Evolutionary conservation across 1,140 invertebrate genomes (phyloP).

Genomic region (Tetragonula clypearis): DNA sequence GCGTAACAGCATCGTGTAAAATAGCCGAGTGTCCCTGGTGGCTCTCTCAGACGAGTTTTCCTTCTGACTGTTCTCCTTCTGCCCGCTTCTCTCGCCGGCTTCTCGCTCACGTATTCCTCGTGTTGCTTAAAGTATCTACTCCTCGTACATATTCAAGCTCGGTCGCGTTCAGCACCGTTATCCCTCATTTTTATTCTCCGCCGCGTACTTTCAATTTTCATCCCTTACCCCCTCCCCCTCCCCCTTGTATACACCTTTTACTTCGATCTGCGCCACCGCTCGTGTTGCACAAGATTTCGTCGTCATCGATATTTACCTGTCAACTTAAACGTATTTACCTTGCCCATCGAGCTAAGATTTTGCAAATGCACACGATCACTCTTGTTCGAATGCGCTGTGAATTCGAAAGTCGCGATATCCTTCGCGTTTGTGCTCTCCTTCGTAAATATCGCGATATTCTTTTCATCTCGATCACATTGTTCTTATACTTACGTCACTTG

Average conservation of each 20-base stretch:
- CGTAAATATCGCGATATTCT: too few relatives aligned
- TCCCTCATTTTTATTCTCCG: slow-evolving; percentile 6
- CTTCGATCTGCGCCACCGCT: neutral
- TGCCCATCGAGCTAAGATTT: neutral
- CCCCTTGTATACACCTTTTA: neutral
- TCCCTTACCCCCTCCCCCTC: neutral
- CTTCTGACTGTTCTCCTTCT: slow-evolving; percentile 15
- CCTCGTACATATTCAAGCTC: neutral
- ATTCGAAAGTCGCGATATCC: neutral
- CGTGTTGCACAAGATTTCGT: neutral
- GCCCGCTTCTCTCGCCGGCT: too few relatives aligned
- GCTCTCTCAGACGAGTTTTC: slow-evolving; percentile 42
- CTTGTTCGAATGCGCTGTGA: neutral
- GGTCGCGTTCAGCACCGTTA: neutral
- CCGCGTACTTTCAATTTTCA: neutral
- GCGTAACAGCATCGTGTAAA: slow-evolving; percentile 50
- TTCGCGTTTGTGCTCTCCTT: neutral
- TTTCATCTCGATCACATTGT: neutral
- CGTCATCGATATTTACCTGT: neutral
- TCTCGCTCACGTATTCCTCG: neutral
- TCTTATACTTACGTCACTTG: neutral
- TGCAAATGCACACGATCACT: neutral
- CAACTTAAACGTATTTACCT: neutral
- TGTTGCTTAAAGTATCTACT: neutral
- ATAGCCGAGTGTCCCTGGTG: slow-evolving; percentile 51